Evolutionary conservation across 2,888 invertebrate species (phyloP).

Genomic region (Adineta ricciae): DNA sequence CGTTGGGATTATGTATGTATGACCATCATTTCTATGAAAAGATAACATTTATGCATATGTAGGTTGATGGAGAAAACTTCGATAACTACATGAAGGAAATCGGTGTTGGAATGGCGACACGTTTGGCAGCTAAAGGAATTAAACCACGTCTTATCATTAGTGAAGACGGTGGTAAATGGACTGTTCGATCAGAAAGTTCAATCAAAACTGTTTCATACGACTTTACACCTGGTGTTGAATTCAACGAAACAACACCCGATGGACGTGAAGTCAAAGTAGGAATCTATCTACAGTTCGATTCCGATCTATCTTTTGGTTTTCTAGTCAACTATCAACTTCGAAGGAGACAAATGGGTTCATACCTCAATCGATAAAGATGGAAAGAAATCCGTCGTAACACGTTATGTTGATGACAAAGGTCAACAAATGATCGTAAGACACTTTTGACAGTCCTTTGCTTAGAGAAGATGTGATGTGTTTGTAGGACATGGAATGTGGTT

Average conservation of each 20-base stretch:
- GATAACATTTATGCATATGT: background rate
- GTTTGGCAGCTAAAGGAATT: constrained; percentile 72
- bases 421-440: background rate
- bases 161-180: constrained; percentile 64
- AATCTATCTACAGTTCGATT: background rate
- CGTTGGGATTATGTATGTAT: background rate
- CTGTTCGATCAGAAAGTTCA: constrained; percentile 55
- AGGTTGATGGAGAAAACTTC: constrained; percentile 4
- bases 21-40: background rate
- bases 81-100: constrained; percentile 14
- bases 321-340: constrained; percentile 19
- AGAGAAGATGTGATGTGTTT: background rate
- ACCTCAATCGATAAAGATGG: constrained; percentile 28
- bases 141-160: constrained; percentile 71
- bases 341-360: constrained; percentile 29
- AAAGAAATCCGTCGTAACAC: background rate
- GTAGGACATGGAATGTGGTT: background rate
- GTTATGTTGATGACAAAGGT: constrained; percentile 14
- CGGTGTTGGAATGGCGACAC: constrained; percentile 73
- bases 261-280: constrained; percentile 31
- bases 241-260: constrained; percentile 39
- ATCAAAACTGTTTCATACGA: constrained; percentile 41
- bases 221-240: constrained; percentile 41
- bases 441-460: background rate
- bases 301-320: background rate